Base-by-base conservation (phyloP, 1,140 invertebrate species). In the Papilio polytes region DNA sequence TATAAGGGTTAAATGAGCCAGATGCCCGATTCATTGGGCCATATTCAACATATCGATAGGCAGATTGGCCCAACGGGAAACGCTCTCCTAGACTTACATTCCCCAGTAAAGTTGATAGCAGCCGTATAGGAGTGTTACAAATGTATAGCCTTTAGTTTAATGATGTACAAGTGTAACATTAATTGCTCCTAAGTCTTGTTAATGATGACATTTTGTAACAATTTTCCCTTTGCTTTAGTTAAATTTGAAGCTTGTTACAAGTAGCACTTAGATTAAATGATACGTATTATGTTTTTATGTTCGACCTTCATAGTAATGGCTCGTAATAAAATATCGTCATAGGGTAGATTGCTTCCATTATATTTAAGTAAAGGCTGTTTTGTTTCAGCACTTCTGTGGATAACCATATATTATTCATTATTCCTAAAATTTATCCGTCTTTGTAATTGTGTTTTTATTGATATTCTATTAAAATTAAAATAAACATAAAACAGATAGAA, bases 331-430 rank as follows among this genome's bases (percentile, higher is more conserved):
- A 70, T 70, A 70, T 70, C 26, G 22, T 70, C 63, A 70, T 36
- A 70, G 63, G 26, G 26, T 70, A 70, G 63, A 70, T 70, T 31
- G 26, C 63, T 70, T 70, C 63, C 63, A 70, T 70, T 70, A 70
- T 70, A 70, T 70, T 70, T 70, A 70, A 70, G 63, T 70, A 70
- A 70, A 70, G 63, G 63, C 26, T 70, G 63, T 18, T 70, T 70
- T 70, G 26, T 70, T 70, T 70, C 13, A 70, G 13, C 13, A 70
- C 22, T 31, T 9, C 4, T 18, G 36, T 70, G 63, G 63, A 70
- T 70, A 31, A 31, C 13, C 63, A 18, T 31, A 70, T 70, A 70
- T 63, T 63, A 63, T 20, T 63, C 26, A 36, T 70, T 70, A 31
- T 22, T 63, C 12, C 1, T 26, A 12, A 63, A 66, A 70, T 70